Conservation (phyloP, 30 jellyfish, hydroid and myxozoan species). For the Phacellophora camtschatica region DNA sequence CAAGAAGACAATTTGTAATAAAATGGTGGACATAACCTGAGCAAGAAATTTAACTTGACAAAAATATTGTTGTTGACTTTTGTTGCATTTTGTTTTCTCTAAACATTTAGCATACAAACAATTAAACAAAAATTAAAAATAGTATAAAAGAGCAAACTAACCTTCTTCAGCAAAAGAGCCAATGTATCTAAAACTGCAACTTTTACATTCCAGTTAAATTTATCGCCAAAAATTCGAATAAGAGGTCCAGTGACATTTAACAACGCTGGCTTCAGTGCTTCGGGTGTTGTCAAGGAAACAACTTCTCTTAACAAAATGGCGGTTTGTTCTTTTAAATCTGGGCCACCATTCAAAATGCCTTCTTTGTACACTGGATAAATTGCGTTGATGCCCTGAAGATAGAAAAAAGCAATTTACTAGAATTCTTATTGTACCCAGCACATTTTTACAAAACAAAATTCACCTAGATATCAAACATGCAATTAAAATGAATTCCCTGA, state of each 20-base stretch:
- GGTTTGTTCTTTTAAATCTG: conserved; percentile 91
- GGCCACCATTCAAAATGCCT: conserved; percentile 90
- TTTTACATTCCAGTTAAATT: conserved; percentile 89
- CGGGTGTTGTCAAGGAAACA: conserved; percentile 83
- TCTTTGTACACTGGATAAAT: conserved; percentile 89
- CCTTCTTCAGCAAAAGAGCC: conserved; percentile 76
- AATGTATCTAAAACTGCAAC: conserved; percentile 87
- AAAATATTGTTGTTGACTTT: no score
- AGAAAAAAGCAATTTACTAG: neutral
- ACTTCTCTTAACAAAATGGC: conserved; percentile 85
- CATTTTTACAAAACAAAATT: no score
- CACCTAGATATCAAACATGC: no score
- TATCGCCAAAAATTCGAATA: conserved; percentile 91
- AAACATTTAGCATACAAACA: no score
- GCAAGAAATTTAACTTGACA: no score
- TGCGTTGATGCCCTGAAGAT: conserved; percentile 86
- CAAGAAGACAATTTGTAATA: no score
- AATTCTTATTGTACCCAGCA: no score
- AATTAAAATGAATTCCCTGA: no score
- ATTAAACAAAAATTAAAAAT: no score
- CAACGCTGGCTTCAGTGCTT: conserved; percentile 88
- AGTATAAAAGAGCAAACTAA: neutral
- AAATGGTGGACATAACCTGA: no score
- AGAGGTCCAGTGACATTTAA: conserved; percentile 95
- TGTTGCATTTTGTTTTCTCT: no score